Conservation (phyloP, 1,140 invertebrate species). For the Battus philenor region DNA sequence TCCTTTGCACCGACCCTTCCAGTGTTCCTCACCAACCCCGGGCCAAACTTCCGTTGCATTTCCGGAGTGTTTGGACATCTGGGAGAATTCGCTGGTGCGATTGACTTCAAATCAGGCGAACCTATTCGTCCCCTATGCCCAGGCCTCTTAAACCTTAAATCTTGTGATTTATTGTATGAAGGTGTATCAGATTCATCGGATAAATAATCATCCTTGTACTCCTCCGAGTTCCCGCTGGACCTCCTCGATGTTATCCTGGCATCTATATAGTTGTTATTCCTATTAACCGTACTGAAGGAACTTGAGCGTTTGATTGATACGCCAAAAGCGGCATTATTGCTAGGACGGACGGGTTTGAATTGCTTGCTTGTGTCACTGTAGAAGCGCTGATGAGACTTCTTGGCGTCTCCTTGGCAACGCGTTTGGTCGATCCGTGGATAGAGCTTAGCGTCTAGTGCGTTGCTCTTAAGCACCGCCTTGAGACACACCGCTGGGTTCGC, state of each 20-base stretch:
- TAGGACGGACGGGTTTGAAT: constrained; percentile 21
- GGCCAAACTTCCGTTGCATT: constrained; percentile 68
- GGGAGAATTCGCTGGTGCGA: constrained; percentile 60
- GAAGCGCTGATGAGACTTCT: constrained; percentile 51
- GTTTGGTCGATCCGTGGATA: constrained; percentile 61
- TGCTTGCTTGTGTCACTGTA: constrained; percentile 43
- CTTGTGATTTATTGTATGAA: constrained; percentile 50
- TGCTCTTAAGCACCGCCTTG: constrained; percentile 62
- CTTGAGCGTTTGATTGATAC: constrained; percentile 67
- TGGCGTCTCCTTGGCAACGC: constrained; percentile 52
- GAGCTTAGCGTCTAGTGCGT: constrained; percentile 48
- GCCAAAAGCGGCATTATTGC: constrained; percentile 36
- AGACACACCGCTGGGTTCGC: constrained; percentile 57
- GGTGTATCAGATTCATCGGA: constrained; percentile 60
- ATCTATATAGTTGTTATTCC: constrained; percentile 61
- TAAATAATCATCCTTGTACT: constrained; percentile 47
- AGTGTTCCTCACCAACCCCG: constrained; percentile 59
- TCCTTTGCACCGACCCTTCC: constrained; percentile 56
- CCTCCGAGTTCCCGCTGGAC: constrained; percentile 52
- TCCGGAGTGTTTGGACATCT: constrained; percentile 71
- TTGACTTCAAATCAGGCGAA: constrained; percentile 57
- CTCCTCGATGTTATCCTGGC: constrained; percentile 34
- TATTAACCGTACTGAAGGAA: constrained; percentile 70
- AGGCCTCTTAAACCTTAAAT: constrained; percentile 50
- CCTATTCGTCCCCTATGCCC: constrained; percentile 51